A percentile compares a stretch with the other conserved stretches of the same genome.
These are phyloP conservation scores for Tyto alba DNA, from an alignment of 2,113 vertebrate species.

Conservation along the genomic window DNA sequence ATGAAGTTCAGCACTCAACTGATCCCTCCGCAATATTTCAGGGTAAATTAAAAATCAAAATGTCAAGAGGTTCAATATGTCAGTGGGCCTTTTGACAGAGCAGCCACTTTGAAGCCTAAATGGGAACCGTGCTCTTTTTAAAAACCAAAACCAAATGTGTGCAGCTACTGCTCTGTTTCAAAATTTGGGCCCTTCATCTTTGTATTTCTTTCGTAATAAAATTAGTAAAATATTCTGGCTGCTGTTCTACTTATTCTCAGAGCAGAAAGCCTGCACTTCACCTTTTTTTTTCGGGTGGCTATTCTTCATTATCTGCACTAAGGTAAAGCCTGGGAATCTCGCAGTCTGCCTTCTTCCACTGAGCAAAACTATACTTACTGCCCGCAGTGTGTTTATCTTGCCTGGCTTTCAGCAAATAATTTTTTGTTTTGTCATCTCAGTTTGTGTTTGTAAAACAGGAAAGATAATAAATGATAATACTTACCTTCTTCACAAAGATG, in stretches of 20 bases:
- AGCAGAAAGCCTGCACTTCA: neutral
- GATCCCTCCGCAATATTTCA: conserved; percentile 21
- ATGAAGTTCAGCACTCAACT: conserved; percentile 48
- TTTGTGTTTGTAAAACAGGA: conserved; percentile 32
- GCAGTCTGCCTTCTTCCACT: neutral
- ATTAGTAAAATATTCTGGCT: conserved; percentile 23
- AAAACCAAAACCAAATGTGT: conserved; percentile 25
- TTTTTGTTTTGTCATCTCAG: neutral
- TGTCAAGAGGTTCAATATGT: conserved; percentile 59
- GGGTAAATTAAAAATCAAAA: conserved; percentile 61
- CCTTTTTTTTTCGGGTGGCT: neutral
- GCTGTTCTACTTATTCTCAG: neutral
- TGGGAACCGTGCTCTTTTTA: neutral
- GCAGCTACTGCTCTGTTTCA: conserved; percentile 10
- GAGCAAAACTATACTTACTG: neutral
- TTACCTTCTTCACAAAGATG: neutral
- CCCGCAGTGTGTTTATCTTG: neutral
- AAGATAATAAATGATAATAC: conserved; percentile 41
- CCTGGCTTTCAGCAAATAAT: neutral
- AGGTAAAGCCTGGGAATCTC: neutral
- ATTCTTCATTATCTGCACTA: neutral
- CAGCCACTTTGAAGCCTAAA: conserved; percentile 46
- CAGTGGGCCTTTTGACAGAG: conserved; percentile 45
- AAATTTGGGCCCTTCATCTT: neutral
- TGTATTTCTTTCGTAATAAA: neutral